These are phyloP conservation scores for Amiota mariae DNA, from an alignment of 2,888 invertebrate species.

Conservation along the genomic window DNA sequence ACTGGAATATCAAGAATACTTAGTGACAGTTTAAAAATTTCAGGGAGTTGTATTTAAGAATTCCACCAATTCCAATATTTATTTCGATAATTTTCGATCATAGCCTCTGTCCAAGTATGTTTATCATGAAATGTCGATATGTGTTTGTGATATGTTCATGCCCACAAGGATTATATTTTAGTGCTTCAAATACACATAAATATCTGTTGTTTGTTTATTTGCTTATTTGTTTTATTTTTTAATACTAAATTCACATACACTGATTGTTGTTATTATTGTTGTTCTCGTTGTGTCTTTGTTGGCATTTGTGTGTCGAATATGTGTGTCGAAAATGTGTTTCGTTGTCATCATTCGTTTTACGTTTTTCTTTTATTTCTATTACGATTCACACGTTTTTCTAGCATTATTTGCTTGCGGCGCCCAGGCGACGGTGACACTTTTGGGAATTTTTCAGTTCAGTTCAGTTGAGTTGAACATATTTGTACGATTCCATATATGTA, in stretches of 20 bases:
- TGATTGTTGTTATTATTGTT: background rate
- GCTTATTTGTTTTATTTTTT: background rate
- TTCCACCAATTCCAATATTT: too few relatives aligned
- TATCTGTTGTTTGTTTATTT: conserved; percentile 5
- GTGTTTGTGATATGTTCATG: conserved; percentile 17
- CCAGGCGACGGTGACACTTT: conserved; percentile 11
- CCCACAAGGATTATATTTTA: conserved; percentile 25
- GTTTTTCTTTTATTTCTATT: conserved; percentile 15
- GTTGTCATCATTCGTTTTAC: background rate
- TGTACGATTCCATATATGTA: background rate
- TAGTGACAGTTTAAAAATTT: too few relatives aligned
- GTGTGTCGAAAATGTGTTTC: background rate
- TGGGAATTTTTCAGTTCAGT: conserved; percentile 10
- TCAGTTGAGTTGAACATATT: background rate
- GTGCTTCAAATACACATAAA: background rate
- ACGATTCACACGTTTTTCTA: conserved; percentile 30
- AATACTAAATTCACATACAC: background rate
- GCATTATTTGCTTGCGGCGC: conserved; percentile 23
- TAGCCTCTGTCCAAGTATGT: too few relatives aligned
- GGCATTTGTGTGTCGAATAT: background rate
- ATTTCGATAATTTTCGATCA: too few relatives aligned
- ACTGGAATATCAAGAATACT: too few relatives aligned
- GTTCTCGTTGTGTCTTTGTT: background rate
- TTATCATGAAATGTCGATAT: too few relatives aligned
- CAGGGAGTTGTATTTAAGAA: too few relatives aligned